A percentile compares a stretch with the other conserved stretches of the same genome.
These are phyloP conservation scores for Dunckerocampus dactyliophorus DNA, from an alignment of 2,113 vertebrate species.

Conservation along the genomic window DNA sequence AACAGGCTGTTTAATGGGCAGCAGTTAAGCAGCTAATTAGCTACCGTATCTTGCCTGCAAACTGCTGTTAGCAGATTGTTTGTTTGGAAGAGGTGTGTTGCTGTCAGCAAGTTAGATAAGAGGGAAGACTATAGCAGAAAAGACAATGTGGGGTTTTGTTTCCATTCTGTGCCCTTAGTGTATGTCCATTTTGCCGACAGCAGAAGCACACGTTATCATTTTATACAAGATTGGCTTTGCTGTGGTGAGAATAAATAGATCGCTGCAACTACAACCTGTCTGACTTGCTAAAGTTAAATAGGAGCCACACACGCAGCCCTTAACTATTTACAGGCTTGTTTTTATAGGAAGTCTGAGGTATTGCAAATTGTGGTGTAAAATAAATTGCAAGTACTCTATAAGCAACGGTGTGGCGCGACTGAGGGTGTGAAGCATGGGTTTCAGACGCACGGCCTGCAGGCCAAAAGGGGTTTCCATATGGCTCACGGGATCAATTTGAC, in stretches of 20 bases:
- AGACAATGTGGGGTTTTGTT: background rate
- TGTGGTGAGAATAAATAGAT: background rate
- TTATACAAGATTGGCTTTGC: background rate
- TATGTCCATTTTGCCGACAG: background rate
- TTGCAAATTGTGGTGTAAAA: too few species aligned
- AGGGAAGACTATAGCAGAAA: background rate
- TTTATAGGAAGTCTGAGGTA: too few species aligned
- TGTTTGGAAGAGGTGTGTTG: background rate
- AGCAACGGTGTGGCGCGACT: too few species aligned
- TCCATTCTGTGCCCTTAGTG: background rate
- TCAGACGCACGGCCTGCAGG: too few species aligned
- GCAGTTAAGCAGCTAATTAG: slow-evolving; percentile 5
- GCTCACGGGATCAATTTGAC: too few species aligned
- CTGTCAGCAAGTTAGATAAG: background rate
- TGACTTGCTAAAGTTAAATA: too few species aligned
- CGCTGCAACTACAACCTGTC: background rate
- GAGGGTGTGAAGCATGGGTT: too few species aligned
- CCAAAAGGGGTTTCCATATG: too few species aligned
- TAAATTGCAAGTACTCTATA: too few species aligned
- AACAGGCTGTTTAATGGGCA: slow-evolving; percentile 1
- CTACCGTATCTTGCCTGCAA: background rate
- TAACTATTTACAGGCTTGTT: too few species aligned
- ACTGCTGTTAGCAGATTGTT: slow-evolving; percentile 3
- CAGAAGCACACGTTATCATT: background rate
- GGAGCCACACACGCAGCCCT: too few species aligned